Conservation (phyloP, 2,888 invertebrate genomes). For the Drosophila monieri region DNA sequence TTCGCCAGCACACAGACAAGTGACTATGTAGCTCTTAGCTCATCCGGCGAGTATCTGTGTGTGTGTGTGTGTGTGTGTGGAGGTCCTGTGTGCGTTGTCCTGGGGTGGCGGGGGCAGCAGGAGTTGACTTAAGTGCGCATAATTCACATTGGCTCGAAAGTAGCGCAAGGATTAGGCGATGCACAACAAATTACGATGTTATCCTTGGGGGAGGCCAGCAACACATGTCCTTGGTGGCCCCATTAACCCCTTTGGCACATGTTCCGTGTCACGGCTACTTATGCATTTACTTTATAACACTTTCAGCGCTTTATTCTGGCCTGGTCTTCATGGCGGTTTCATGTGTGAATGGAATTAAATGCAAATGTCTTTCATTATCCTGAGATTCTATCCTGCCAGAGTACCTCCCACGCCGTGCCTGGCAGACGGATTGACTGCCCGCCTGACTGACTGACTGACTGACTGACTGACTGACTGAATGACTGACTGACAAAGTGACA, state of each 20-base stretch:
- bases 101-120: conserved; percentile 5
- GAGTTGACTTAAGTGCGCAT: conserved; percentile 54
- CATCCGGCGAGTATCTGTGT: not conserved
- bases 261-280: conserved; percentile 4
- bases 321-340: conserved; percentile 5
- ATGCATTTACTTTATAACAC: conserved; percentile 1
- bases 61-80: no score
- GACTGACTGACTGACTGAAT: conserved; percentile 38
- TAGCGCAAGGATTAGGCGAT: conserved; percentile 72
- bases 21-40: conserved; percentile 9
- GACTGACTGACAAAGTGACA: conserved; percentile 46
- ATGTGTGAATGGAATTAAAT: not conserved
- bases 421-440: not conserved
- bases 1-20: conserved; percentile 30
- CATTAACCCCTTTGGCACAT: conserved; percentile 20
- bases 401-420: not conserved
- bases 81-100: not conserved
- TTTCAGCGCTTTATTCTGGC: not conserved
- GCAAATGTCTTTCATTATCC: conserved; percentile 2
- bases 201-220: conserved; percentile 54
- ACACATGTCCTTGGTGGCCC: conserved; percentile 21
- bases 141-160: conserved; percentile 68
- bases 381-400: not conserved
- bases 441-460: conserved; percentile 11
- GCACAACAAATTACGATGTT: conserved; percentile 56